Conservation (phyloP, 2,888 invertebrate genomes). For the Gisinianus flammeolus region DNA sequence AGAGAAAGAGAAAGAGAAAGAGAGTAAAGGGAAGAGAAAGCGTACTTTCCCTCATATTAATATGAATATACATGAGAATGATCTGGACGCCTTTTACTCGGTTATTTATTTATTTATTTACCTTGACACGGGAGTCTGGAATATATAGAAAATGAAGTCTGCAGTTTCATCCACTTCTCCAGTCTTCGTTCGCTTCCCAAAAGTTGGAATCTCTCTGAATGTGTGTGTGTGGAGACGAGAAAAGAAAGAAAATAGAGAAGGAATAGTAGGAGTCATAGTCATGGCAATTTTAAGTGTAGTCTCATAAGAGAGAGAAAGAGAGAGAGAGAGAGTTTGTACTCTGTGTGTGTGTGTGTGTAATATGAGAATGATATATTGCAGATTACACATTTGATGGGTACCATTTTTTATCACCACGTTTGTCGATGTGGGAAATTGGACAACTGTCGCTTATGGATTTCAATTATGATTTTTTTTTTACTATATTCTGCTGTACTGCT, state of each 20-base stretch:
- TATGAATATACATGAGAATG: slow-evolving; percentile 20
- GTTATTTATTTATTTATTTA: slow-evolving; percentile 38
- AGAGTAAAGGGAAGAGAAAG: slow-evolving; percentile 6
- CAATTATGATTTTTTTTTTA: slow-evolving; percentile 53
- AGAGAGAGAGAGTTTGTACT: not conserved
- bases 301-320: not conserved
- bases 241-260: not conserved
- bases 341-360: slow-evolving; percentile 11
- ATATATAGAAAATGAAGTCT: not conserved
- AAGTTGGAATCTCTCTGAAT: not conserved
- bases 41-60: not conserved
- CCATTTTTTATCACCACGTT: slow-evolving; percentile 47
- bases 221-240: not conserved
- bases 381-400: slow-evolving; percentile 39
- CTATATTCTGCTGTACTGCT: not conserved
- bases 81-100: slow-evolving; percentile 31
- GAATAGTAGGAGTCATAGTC: not conserved
- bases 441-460: slow-evolving; percentile 58
- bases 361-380: slow-evolving; percentile 35
- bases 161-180: not conserved
- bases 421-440: slow-evolving; percentile 55
- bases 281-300: not conserved
- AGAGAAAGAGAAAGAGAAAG: not conserved
- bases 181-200: not conserved
- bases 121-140: slow-evolving; percentile 21